Base-by-base conservation (phyloP, 2,888 invertebrate species). In the Archips xylosteana region DNA sequence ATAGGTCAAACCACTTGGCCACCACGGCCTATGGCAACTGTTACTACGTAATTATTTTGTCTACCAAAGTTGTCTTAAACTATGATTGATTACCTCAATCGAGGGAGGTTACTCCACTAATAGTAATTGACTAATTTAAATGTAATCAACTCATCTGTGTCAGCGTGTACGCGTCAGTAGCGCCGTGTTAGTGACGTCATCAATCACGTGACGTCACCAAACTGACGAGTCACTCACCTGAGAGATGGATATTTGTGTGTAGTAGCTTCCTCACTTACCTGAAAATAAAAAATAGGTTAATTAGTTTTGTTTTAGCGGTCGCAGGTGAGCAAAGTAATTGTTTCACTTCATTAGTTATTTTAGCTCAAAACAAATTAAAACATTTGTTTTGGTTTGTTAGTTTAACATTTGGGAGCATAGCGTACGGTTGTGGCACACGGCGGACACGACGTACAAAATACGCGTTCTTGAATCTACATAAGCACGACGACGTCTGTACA, bases 131-230 rank as follows among this genome's bases (percentile, higher is more conserved):
- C 60, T 36, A 60, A 60, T 36, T 60, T 60, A 36, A 36, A 39
- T 42, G 62, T 47, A 32, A 63, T 63, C 32, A 63, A 47, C 13
- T 9, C 34, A 13, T 32, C 6, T 13, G 8, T 13, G 15, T 10
- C 36, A 63, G 12, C 62, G n/a, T 47, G 49, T n/a, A 23, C 23
- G 1, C 39, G 39, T 10, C 32, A 2, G 47, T 42, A 5, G 12
- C 45, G 42, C n/a, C 45, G 15, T 9, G 49, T 47, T 45, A 2
- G 45, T 45, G 13, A 9, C 36, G 68, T 68, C 39, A 73, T 73
- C 68, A 73, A 73, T 73, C 68, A 63, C 23, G 71, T 47, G 67
- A 47, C 42, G 71, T 62, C 63, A 49, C 45, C n/a, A 39, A 39
- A 45, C 9, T 32, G 57, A n/a, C 51, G 23, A 1, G 2, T 5